phyloP scores from a whole-genome alignment of 2,888 invertebrate species.

The Cryptocephalus primarius region DNA sequence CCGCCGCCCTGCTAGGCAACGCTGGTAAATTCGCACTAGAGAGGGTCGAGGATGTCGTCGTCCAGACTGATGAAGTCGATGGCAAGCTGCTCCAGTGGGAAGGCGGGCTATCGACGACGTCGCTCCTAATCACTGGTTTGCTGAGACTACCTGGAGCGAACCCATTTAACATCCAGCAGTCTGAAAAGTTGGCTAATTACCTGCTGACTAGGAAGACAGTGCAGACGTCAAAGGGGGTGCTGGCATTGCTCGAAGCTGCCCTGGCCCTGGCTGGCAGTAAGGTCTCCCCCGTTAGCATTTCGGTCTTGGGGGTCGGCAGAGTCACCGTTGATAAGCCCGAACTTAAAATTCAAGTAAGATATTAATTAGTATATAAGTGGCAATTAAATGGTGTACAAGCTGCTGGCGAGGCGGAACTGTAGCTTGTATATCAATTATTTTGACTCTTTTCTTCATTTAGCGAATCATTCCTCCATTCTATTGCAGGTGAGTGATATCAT shows the following conservation, averaged over 20 bases:
- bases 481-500: slow-evolving; percentile 64
- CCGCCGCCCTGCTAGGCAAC: slow-evolving; percentile 60
- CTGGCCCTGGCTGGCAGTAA: slow-evolving; percentile 38
- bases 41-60: slow-evolving; percentile 82
- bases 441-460: no score
- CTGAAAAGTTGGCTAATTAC: slow-evolving; percentile 73
- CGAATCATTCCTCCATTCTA: no score
- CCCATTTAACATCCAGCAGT: slow-evolving; percentile 65
- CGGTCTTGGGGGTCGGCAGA: slow-evolving; percentile 66
- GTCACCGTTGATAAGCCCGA: slow-evolving; percentile 64
- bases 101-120: slow-evolving; percentile 74
- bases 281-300: slow-evolving; percentile 75
- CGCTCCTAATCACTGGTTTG: slow-evolving; percentile 46
- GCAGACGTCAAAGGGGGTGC: slow-evolving; percentile 73
- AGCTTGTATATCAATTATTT: no score
- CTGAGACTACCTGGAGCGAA: slow-evolving; percentile 46
- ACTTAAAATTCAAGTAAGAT: not conserved
- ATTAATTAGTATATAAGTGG: slow-evolving; percentile 43
- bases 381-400: no score
- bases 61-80: slow-evolving; percentile 90
- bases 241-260: slow-evolving; percentile 69
- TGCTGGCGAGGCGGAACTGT: no score
- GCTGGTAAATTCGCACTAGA: slow-evolving; percentile 57
- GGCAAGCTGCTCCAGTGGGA: slow-evolving; percentile 83
- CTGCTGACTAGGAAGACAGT: slow-evolving; percentile 82